Base-by-base conservation (phyloP, 2,797 vertebrate species). In the Argentina silus region DNA sequence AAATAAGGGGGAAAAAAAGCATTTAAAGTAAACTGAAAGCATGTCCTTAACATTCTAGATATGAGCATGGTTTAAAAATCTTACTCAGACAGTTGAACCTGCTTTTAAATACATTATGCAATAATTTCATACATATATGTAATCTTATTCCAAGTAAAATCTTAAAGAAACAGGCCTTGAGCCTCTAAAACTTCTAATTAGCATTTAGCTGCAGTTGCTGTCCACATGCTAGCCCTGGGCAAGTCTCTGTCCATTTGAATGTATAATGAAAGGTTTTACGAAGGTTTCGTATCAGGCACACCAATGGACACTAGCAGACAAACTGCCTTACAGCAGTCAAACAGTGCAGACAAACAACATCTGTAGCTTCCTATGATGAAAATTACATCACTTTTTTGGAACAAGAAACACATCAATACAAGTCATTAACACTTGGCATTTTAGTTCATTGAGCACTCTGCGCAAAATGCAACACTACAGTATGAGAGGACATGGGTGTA, bases 401-500 rank as follows among this genome's bases (percentile, higher is more conserved):
- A 42, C 42, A 10, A 66, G 7, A 45, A 12, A 21, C 45, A 21
- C 45, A 65, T n/a, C 12, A 55, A 42, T 42, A 55, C 21, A 2
- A 53, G 12, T 72, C 19, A 53, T 63, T 21, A 71, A 69, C 63
- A 70, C 42, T 77, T 74, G 56, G 69, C 51, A 44, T 66, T 19
- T 21, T 57, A 21, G 36, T 69, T 44, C 6, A 11, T 57, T 11
- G 42, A 57, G 9, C 67, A 44, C 19, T 44, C 10, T 9, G 9
- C 7, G 42, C 12, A 42, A 64, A 64, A 64, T 64, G 62, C 62
- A 8, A 55, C 9, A 69, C 19, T 55, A 74, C 42, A 57, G 47
- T 4, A 45, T 78, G 51, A 74, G 57, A 19, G 50, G 23, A 19
- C 17, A 47, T 3, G 11, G 8, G n/a, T 47, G 44, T 27, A 44